Conservation (phyloP, 2,113 vertebrate species). For the Python bivittatus region DNA sequence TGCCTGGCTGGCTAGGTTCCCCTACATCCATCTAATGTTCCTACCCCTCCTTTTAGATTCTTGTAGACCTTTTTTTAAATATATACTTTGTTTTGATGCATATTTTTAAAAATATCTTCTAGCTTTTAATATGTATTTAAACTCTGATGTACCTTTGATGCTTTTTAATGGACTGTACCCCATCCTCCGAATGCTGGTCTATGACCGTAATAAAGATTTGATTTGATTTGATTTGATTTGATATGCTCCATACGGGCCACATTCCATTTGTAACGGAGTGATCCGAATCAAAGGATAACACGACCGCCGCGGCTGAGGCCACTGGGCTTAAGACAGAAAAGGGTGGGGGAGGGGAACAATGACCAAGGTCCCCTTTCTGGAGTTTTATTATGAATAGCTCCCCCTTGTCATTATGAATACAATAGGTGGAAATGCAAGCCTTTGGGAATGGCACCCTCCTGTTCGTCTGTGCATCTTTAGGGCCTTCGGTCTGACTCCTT, state of each 20-base stretch:
- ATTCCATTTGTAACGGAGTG: background rate
- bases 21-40: background rate
- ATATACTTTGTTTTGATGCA: too few relatives aligned
- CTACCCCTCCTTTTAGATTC: background rate
- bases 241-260: background rate
- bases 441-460: slow-evolving; percentile 6
- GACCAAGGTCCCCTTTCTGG: background rate
- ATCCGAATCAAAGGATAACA: background rate
- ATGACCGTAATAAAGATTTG: background rate
- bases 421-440: background rate
- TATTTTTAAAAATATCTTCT: too few relatives aligned
- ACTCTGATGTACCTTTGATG: background rate
- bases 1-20: background rate
- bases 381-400: slow-evolving; percentile 11
- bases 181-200: background rate
- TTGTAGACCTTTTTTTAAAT: too few relatives aligned
- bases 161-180: background rate
- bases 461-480: background rate
- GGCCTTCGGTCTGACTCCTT: background rate
- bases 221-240: background rate
- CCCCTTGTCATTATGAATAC: slow-evolving; percentile 11
- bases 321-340: background rate
- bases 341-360: background rate
- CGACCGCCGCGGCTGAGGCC: background rate
- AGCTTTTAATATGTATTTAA: too few relatives aligned